Base-by-base conservation (phyloP, 2,113 vertebrate species). In the Aythya baeri region DNA sequence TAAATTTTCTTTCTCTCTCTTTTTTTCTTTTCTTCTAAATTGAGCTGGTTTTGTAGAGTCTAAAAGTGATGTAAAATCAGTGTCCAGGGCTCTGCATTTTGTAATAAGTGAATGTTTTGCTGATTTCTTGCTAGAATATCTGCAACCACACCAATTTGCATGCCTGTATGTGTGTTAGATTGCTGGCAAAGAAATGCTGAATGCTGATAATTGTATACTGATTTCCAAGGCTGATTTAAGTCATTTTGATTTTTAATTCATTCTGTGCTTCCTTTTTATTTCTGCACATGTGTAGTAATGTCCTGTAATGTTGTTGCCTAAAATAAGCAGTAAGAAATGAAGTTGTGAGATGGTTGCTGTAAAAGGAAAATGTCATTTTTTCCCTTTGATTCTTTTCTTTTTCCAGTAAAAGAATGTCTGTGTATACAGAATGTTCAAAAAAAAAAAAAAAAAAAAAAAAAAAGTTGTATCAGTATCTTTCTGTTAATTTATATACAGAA, bases 211-310 rank as follows among this genome's bases (percentile, higher is more conserved):
- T 96, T 96, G 91, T 96, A 66, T 52, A 86, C 92, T 96, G 93
- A 95, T 96, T 97, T 96, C 88, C 74, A 91, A 94, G 77, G 86
- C 92, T 94, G 96, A 96, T 96, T 95, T 96, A 93, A 97, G 95
- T 91, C 22, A 95, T 96, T 96, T 96, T 96, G 94, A 95, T 97
- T 94, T 95, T 96, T 97, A 96, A 94, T 96, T 95, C 96, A 96
- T 94, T 96, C 96, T 93, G 74, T 92, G 83, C 93, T 91, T 95
- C 58, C 91, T 91, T 96, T 97, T 96, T 91, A 93, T 91, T 96
- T 86, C 95, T 96, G 95, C 96, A 97, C 93, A 96, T 97, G 96
- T 94, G 67, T 93, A 94, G 91, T 92, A 82, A 93, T 93, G 94
- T 96, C 96, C 92, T 96, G 95, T 93, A 96, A 93, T 93, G 93